phyloP scores from a whole-genome alignment of 2,888 invertebrate species.

The Amitus sp. region DNA sequence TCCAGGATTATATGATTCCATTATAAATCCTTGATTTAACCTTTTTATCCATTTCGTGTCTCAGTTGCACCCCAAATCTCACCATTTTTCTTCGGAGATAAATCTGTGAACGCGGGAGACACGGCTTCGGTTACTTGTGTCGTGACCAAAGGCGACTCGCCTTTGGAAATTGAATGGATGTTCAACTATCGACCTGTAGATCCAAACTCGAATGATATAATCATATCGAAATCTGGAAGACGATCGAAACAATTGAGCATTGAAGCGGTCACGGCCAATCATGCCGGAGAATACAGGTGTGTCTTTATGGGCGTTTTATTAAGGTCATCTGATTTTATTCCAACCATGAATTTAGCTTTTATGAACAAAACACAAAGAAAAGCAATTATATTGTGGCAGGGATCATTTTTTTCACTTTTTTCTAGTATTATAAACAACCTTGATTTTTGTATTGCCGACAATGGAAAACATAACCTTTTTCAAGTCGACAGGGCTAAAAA shows the following conservation, averaged over 20 bases:
- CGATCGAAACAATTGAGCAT: conserved; percentile 64
- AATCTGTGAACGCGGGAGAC: conserved; percentile 81
- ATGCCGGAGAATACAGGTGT: conserved; percentile 67
- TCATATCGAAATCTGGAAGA: conserved; percentile 56
- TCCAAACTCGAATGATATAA: conserved; percentile 62
- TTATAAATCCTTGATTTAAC: too few species aligned
- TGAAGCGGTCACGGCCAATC: conserved; percentile 64
- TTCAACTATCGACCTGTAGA: conserved; percentile 73
- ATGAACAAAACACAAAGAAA: too few species aligned
- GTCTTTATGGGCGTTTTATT: conserved; percentile 66
- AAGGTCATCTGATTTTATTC: conserved; percentile 68
- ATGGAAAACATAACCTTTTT: too few species aligned
- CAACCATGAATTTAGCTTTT: too few species aligned
- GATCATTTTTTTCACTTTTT: too few species aligned
- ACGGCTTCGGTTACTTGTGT: conserved; percentile 79
- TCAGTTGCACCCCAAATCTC: conserved; percentile 77
- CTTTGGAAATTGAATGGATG: conserved; percentile 80
- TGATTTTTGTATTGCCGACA: too few species aligned
- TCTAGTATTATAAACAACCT: too few species aligned
- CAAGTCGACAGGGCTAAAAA: too few species aligned
- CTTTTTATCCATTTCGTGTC: too few species aligned
- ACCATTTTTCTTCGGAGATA: conserved; percentile 75
- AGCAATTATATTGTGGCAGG: too few species aligned
- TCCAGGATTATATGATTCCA: too few species aligned
- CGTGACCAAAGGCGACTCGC: conserved; percentile 82